Conservation (phyloP, 2,113 vertebrate species). For the Benitochromis conjunctus region DNA sequence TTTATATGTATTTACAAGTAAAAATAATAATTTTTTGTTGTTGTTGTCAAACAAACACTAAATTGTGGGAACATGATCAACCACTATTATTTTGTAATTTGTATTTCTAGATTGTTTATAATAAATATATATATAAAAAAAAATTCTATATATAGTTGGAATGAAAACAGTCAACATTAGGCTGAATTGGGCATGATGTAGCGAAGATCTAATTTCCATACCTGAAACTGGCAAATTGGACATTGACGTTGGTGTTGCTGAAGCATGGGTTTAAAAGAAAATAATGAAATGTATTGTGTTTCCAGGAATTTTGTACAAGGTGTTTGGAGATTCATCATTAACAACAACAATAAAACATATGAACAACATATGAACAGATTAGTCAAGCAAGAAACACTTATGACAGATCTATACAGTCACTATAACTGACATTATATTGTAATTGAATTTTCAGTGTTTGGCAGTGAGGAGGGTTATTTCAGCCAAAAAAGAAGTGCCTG, state of each 20-base stretch:
- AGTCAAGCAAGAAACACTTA: not conserved
- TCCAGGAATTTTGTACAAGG: no score
- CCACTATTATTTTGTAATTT: not conserved
- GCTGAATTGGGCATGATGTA: not conserved
- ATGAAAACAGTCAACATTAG: not conserved
- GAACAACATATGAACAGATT: no score
- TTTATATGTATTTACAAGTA: not conserved
- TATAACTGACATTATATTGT: no score
- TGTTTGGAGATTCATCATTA: not conserved
- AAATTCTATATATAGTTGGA: no score
- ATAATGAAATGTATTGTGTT: not conserved
- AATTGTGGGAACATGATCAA: not conserved
- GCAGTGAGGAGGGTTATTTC: no score
- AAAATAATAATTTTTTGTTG: not conserved
- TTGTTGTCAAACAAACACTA: not conserved
- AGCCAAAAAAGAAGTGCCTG: no score
- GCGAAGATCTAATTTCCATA: no score
- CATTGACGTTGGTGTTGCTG: not conserved
- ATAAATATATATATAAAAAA: no score
- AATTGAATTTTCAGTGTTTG: no score
- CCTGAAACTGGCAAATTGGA: no score
- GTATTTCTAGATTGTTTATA: not conserved
- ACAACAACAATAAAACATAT: no score
- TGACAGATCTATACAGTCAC: not conserved
- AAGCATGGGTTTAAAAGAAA: not conserved